Percentiles rank a stretch among this genome's conserved stretches.
These are phyloP conservation scores for Frankliniella fusca DNA, from an alignment of 2,888 invertebrate genomes.

Conservation along the genomic window DNA sequence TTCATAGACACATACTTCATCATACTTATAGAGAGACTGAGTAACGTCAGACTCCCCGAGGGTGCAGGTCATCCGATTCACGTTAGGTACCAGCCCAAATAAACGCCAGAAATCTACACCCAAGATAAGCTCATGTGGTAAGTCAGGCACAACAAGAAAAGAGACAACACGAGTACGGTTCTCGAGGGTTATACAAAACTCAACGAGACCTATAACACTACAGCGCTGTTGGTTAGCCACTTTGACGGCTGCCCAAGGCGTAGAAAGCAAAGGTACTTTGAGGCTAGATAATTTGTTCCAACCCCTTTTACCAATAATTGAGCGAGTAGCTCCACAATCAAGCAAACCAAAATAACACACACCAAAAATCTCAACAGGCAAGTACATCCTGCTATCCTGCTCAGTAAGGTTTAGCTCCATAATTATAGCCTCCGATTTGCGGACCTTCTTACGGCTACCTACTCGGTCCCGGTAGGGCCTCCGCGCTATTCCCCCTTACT, in stretches of 20 bases:
- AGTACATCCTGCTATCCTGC: background rate
- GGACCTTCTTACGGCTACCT: background rate
- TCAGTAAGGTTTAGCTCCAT: background rate
- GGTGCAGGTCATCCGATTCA: background rate
- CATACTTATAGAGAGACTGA: too few species aligned
- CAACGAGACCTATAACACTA: background rate
- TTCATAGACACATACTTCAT: too few species aligned
- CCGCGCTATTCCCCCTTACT: too few species aligned
- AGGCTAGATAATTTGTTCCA: too few species aligned
- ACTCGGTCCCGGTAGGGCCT: too few species aligned
- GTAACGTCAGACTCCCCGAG: background rate
- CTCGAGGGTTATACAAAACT: background rate
- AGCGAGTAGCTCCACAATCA: background rate
- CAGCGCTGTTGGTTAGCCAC: background rate
- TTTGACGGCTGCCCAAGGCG: too few species aligned
- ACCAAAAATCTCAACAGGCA: background rate
- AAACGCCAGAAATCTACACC: slow-evolving; percentile 31
- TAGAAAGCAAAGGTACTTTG: background rate
- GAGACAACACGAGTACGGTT: too few species aligned
- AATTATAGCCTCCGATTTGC: background rate
- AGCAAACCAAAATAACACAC: background rate
- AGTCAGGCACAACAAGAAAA: slow-evolving; percentile 28
- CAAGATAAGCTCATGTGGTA: slow-evolving; percentile 29
- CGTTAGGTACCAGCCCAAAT: slow-evolving; percentile 29
- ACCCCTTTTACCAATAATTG: too few species aligned